Evolutionary conservation across 2,888 invertebrate species (phyloP).

Genomic region (Lithophane ornitopus): DNA sequence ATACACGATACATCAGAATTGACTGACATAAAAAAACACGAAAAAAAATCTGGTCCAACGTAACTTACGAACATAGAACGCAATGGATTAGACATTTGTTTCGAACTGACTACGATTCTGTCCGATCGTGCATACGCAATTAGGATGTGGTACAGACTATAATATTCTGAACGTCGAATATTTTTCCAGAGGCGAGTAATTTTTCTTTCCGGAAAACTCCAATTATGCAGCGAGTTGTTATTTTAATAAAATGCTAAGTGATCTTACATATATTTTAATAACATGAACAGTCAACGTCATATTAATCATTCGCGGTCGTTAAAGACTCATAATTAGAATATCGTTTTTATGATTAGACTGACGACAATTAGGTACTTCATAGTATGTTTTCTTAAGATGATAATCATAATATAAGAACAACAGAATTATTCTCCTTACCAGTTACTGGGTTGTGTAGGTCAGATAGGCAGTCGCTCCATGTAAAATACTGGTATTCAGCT

Average conservation of each 20-base stretch:
- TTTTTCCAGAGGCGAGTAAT: not conserved
- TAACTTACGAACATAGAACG: too few relatives aligned
- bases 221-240: not conserved
- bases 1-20: too few relatives aligned
- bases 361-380: conserved; percentile 4
- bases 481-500: too few relatives aligned
- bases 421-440: not conserved
- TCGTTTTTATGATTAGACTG: conserved; percentile 27
- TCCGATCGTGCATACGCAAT: too few relatives aligned
- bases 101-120: too few relatives aligned
- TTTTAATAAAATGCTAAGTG: not conserved
- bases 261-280: not conserved
- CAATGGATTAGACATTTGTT: too few relatives aligned
- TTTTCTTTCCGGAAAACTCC: not conserved
- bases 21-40: too few relatives aligned
- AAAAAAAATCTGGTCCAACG: too few relatives aligned
- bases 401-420: not conserved
- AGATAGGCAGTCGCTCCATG: too few relatives aligned
- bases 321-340: conserved; percentile 12
- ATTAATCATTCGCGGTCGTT: conserved; percentile 16
- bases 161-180: not conserved
- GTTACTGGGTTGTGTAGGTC: too few relatives aligned
- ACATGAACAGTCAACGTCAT: conserved; percentile 1
- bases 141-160: too few relatives aligned
- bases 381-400: conserved; percentile 2